Evolutionary conservation across 2,113 vertebrate species (phyloP).

Genomic region (rabbit (Oryctolagus cuniculus)): mOryCun1.1 NC_091433.1:97958001-97958500

Average conservation of each 20-base stretch:
- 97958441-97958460: slow-evolving; percentile 99
- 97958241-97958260: slow-evolving; percentile 83
- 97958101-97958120: slow-evolving; percentile 80
- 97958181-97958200: slow-evolving; percentile 79
- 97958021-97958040: slow-evolving; percentile 95
- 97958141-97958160: slow-evolving; percentile 88
- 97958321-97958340: slow-evolving; percentile 83
- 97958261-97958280: slow-evolving; percentile 81
- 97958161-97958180: slow-evolving; percentile 81
- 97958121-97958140: slow-evolving; percentile 76
- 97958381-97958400: slow-evolving; percentile 96
- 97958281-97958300: slow-evolving; percentile 83
- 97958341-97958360: slow-evolving; percentile 82
- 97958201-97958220: slow-evolving; percentile 79
- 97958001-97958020: slow-evolving; percentile 93
- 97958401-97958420: slow-evolving; percentile 96
- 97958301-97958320: slow-evolving; percentile 81
- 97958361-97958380: slow-evolving; percentile 87
- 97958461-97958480: slow-evolving; percentile 99
- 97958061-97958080: slow-evolving; percentile 76
- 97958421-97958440: slow-evolving; percentile 96
- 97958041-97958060: slow-evolving; percentile 83
- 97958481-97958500: slow-evolving; percentile 98
- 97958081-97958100: slow-evolving; percentile 79
- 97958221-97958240: slow-evolving; percentile 78